Conservation (phyloP, 1,140 invertebrate genomes). For the Atta texana region DNA sequence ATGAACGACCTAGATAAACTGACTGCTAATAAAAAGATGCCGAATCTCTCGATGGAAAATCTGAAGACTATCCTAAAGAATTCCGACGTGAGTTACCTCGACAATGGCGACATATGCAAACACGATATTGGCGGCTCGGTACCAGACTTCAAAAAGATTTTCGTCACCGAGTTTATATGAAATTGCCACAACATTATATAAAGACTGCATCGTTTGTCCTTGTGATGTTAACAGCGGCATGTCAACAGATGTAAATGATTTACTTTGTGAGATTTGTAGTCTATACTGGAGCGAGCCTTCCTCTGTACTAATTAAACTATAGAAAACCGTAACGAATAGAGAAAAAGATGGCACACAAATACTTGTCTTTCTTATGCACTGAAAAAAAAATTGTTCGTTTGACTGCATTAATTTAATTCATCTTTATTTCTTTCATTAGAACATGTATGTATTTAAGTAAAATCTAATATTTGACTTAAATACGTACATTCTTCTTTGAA, state of each 20-base stretch:
- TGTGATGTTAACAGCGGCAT: not conserved
- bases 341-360: too few relatives aligned
- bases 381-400: too few relatives aligned
- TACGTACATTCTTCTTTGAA: too few relatives aligned
- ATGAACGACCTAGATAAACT: slow-evolving; percentile 86
- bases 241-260: not conserved
- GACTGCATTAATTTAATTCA: too few relatives aligned
- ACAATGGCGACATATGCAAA: slow-evolving; percentile 81
- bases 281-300: too few relatives aligned
- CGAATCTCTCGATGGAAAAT: slow-evolving; percentile 80
- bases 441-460: too few relatives aligned
- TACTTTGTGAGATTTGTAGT: not conserved
- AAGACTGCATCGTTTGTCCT: slow-evolving; percentile 13
- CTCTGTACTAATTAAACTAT: too few relatives aligned
- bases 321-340: too few relatives aligned
- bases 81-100: slow-evolving; percentile 79
- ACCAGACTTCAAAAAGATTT: slow-evolving; percentile 87
- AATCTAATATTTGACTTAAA: too few relatives aligned
- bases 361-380: too few relatives aligned
- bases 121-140: slow-evolving; percentile 85
- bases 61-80: slow-evolving; percentile 80
- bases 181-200: not conserved
- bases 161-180: slow-evolving; percentile 87
- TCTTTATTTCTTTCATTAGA: too few relatives aligned
- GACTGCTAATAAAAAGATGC: slow-evolving; percentile 54